phyloP scores from a whole-genome alignment of 1,140 invertebrate genomes.

The Drosophila nebulosa region DNA sequence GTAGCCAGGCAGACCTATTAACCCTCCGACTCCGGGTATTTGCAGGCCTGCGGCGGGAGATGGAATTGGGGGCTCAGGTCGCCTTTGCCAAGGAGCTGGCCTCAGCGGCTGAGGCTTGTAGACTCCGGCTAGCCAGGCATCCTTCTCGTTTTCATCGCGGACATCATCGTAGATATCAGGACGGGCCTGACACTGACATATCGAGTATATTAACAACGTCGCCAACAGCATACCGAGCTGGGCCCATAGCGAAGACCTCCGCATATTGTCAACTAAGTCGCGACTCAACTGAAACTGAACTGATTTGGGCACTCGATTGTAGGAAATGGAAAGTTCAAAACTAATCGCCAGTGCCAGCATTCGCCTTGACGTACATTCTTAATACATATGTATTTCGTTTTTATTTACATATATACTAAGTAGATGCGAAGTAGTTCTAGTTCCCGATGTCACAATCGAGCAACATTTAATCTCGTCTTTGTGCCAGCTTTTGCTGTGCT shows the following conservation, averaged over 20 bases:
- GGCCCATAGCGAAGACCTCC: slow-evolving; percentile 11
- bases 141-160: slow-evolving; percentile 18
- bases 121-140: slow-evolving; percentile 4
- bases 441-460: neutral
- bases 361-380: slow-evolving; percentile 31
- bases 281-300: slow-evolving; percentile 59
- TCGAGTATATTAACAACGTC: neutral
- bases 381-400: neutral
- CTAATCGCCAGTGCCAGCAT: slow-evolving; percentile 5
- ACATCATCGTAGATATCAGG: slow-evolving; percentile 4
- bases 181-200: slow-evolving; percentile 22
- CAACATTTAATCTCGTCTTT: neutral
- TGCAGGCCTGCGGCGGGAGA: slow-evolving; percentile 5
- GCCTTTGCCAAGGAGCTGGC: slow-evolving; percentile 31
- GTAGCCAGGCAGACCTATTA: slow-evolving; percentile 41
- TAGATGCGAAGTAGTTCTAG: neutral
- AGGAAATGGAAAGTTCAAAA: slow-evolving; percentile 53
- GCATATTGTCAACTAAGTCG: slow-evolving; percentile 56
- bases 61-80: neutral
- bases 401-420: neutral
- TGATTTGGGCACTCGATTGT: slow-evolving; percentile 42
- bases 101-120: slow-evolving; percentile 39
- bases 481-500: neutral
- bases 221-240: slow-evolving; percentile 22
- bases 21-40: slow-evolving; percentile 53